A percentile compares a stretch with the other conserved stretches of the same genome.
Conservation (phyloP, 2,113 vertebrate genomes). For the Otocyon megalotis region DNA sequence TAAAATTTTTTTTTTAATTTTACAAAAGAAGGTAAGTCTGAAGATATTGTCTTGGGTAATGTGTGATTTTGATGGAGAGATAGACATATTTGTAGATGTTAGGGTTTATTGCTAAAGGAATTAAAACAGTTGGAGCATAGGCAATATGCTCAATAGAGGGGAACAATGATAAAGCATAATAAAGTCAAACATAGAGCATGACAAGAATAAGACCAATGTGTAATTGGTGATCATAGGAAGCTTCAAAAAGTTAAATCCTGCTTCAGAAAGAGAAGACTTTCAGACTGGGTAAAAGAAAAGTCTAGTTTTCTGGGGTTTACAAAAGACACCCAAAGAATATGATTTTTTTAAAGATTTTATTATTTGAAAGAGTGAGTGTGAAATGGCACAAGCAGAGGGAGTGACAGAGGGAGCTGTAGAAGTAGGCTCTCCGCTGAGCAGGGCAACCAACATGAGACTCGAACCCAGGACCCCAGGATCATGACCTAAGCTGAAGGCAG, state of each 20-base stretch:
- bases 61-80: not conserved
- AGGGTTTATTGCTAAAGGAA: not conserved
- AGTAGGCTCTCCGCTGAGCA: no score
- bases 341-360: not conserved
- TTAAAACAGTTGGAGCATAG: not conserved
- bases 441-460: no score
- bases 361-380: no score
- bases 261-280: not conserved
- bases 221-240: not conserved
- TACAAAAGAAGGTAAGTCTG: not conserved
- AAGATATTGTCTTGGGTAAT: not conserved
- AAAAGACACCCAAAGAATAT: not conserved
- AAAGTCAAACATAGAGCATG: not conserved
- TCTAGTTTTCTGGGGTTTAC: not conserved
- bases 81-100: not conserved
- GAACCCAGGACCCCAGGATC: no score
- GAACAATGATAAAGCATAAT: not conserved
- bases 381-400: no score
- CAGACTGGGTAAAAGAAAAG: not conserved
- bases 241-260: not conserved
- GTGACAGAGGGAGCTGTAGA: no score
- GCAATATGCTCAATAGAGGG: not conserved
- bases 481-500: no score
- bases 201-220: not conserved
- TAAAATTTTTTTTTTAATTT: not conserved